Evolutionary conservation across 2,113 vertebrate species (phyloP).

Genomic region (Patagioenas fasciata): DNA sequence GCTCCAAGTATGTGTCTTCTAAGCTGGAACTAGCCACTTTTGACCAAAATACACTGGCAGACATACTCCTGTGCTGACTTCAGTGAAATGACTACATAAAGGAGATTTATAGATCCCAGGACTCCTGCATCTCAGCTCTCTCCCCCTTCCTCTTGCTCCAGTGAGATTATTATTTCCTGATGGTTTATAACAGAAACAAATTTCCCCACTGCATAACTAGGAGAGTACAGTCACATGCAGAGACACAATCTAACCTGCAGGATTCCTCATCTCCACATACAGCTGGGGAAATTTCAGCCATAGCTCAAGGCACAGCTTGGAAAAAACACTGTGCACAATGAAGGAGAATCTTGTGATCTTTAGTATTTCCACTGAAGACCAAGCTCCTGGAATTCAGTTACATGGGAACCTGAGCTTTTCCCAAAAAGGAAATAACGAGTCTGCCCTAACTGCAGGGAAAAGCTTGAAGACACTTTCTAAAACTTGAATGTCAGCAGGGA

Average conservation of each 20-base stretch:
- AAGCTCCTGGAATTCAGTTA: neutral
- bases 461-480: neutral
- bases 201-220: neutral
- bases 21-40: neutral
- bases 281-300: neutral
- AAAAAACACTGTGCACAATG: neutral
- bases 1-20: neutral
- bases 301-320: neutral
- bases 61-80: neutral
- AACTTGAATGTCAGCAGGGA: neutral
- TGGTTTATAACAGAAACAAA: neutral
- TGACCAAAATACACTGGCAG: neutral
- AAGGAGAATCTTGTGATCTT: neutral
- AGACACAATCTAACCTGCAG: neutral
- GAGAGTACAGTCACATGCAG: neutral
- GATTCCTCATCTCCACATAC: neutral
- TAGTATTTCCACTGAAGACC: neutral
- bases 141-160: neutral
- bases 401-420: neutral
- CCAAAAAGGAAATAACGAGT: neutral
- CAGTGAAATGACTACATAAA: neutral
- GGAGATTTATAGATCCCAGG: neutral
- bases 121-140: neutral
- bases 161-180: neutral
- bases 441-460: neutral